Conservation (phyloP, 1,140 invertebrate genomes). For the Eciton burchellii region DNA sequence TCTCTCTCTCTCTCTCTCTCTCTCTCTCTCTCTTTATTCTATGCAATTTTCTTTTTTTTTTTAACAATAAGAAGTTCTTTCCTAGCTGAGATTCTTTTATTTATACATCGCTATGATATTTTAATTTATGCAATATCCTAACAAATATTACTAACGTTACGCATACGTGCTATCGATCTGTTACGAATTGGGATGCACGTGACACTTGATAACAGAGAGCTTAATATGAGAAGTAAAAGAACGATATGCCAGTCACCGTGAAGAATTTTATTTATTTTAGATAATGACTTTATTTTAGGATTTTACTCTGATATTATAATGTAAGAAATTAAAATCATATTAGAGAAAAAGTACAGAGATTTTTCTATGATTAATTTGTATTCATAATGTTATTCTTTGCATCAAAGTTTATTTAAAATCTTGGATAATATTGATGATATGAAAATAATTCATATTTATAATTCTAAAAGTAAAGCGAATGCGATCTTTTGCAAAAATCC, state of each 20-base stretch:
- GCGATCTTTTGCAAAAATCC: too few relatives aligned
- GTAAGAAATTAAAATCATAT: not conserved
- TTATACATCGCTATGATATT: not conserved
- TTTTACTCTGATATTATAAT: not conserved
- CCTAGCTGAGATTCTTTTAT: not conserved
- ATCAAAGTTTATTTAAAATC: not conserved
- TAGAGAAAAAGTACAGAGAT: not conserved
- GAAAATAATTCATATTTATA: not conserved
- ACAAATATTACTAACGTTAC: not conserved
- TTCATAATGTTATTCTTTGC: not conserved
- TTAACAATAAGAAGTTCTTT: not conserved
- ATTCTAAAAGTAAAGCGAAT: not conserved
- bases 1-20: too few relatives aligned
- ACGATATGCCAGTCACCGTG: not conserved
- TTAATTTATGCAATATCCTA: not conserved
- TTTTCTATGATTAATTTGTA: not conserved
- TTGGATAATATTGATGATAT: not conserved
- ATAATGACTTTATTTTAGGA: slow-evolving; percentile 9
- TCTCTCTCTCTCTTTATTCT: too few relatives aligned
- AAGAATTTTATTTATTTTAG: slow-evolving; percentile 3
- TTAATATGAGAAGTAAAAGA: not conserved
- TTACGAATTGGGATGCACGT: not conserved
- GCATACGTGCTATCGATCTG: not conserved
- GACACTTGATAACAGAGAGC: not conserved
- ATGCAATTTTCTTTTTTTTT: not conserved